These are phyloP conservation scores for Zophobas atratus DNA, from an alignment of 1,140 invertebrate species.

Conservation along the genomic window DNA sequence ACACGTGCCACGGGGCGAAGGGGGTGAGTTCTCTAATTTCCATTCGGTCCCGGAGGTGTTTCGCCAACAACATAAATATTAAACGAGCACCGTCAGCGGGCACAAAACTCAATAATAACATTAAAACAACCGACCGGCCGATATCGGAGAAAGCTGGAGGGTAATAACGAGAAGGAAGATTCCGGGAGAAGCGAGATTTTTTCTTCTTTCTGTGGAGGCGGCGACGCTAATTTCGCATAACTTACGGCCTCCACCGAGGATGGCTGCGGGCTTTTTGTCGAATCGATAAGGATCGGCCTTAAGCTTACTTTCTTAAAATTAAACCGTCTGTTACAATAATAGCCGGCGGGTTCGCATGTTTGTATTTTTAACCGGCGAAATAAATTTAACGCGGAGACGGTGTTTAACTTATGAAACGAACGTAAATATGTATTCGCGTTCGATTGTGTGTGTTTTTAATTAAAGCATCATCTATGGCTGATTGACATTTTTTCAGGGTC, in stretches of 20 bases:
- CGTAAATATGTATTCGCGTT: constrained; percentile 19
- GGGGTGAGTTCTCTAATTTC: constrained; percentile 37
- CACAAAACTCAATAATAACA: constrained; percentile 43
- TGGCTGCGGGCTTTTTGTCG: neutral
- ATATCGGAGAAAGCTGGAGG: neutral
- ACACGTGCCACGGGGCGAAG: neutral
- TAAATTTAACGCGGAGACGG: constrained; percentile 21
- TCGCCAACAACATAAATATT: constrained; percentile 41
- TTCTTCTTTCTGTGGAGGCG: neutral
- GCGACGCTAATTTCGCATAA: neutral
- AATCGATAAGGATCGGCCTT: constrained; percentile 4
- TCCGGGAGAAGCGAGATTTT: neutral
- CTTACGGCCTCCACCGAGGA: neutral
- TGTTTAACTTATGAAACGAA: constrained; percentile 34
- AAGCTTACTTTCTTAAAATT: constrained; percentile 10
- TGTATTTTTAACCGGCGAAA: constrained; percentile 18
- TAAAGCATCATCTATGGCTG: constrained; percentile 5
- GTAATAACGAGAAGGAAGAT: constrained; percentile 1
- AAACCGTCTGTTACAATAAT: constrained; percentile 29
- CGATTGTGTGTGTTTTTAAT: constrained; percentile 22
- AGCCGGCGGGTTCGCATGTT: constrained; percentile 5
- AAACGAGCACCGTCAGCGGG: constrained; percentile 35
- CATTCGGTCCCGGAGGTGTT: constrained; percentile 36
- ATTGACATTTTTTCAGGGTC: constrained; percentile 8
- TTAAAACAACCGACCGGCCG: constrained; percentile 7